phyloP scores from a whole-genome alignment of 2,888 invertebrate species.

The Pyrochroa serraticornis region DNA sequence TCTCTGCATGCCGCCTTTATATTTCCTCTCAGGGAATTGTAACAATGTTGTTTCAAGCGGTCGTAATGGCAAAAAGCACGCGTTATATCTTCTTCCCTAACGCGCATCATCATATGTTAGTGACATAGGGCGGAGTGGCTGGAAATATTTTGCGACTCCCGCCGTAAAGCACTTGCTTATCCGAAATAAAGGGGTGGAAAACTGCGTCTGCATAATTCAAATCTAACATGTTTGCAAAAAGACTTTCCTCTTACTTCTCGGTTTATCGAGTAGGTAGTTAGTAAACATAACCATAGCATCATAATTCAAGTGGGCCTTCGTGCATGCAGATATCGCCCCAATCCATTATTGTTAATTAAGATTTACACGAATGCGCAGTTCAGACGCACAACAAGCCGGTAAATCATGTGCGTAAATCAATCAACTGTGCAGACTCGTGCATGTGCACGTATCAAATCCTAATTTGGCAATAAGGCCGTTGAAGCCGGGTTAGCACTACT shows the following conservation, averaged over 20 bases:
- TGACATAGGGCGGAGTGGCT: constrained; percentile 27
- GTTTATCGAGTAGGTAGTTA: background rate
- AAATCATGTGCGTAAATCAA: constrained; percentile 15
- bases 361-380: constrained; percentile 14
- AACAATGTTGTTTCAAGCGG: constrained; percentile 23
- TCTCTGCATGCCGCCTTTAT: constrained; percentile 6
- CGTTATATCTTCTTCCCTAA: constrained; percentile 19
- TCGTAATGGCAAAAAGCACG: constrained; percentile 20
- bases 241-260: background rate
- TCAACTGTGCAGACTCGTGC: constrained; percentile 3
- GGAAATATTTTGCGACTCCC: constrained; percentile 25
- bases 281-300: background rate
- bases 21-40: constrained; percentile 18
- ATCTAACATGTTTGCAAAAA: too few relatives aligned
- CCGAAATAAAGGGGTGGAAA: constrained; percentile 17
- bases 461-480: background rate
- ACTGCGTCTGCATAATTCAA: background rate
- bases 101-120: constrained; percentile 27
- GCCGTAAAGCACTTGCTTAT: constrained; percentile 22
- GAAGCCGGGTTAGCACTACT: too few relatives aligned
- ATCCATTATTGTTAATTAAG: constrained; percentile 22
- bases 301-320: constrained; percentile 1
- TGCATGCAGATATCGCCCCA: background rate
- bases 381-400: background rate
- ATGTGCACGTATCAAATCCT: constrained; percentile 12